These are phyloP conservation scores for Notothenia coriiceps DNA, from an alignment of 2,113 vertebrate species.

Conservation along the genomic window DNA sequence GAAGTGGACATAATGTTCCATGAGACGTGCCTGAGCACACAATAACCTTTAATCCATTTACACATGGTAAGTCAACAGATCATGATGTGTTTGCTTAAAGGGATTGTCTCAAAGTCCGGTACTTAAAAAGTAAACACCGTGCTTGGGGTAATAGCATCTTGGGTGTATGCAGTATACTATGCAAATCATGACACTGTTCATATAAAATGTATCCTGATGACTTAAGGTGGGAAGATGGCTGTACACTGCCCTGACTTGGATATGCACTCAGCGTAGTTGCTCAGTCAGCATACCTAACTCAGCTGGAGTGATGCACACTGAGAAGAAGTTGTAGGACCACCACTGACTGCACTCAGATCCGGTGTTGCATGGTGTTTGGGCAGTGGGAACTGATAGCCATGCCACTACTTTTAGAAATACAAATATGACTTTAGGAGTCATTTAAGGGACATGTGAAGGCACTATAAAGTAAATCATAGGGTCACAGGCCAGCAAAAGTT, in stretches of 20 bases:
- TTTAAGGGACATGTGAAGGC: not conserved
- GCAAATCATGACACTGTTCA: not conserved
- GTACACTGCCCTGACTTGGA: conserved; percentile 25
- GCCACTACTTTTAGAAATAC: conserved; percentile 9
- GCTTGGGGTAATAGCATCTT: conserved; percentile 5
- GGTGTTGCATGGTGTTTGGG: conserved; percentile 7
- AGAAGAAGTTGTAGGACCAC: conserved; percentile 9
- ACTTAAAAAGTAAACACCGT: conserved; percentile 2
- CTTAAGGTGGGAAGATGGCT: conserved; percentile 16
- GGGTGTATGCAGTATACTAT: not conserved
- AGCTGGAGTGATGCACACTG: not conserved
- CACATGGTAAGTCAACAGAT: conserved; percentile 54
- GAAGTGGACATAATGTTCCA: conserved; percentile 30
- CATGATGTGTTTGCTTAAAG: conserved; percentile 12
- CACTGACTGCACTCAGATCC: conserved; percentile 1
- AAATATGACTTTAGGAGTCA: not conserved
- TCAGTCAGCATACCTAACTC: conserved; percentile 22
- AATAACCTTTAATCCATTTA: conserved; percentile 32
- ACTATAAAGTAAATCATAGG: not conserved
- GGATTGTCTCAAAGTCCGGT: not conserved
- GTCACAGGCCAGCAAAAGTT: not conserved
- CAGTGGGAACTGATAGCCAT: not conserved
- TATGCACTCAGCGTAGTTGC: conserved; percentile 18
- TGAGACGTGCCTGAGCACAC: conserved; percentile 25
- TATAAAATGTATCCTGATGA: not conserved